Percentiles rank a stretch among this genome's conserved stretches.
Conservation (phyloP, 2,888 invertebrate genomes). For the Megalurothrips usitatus region DNA sequence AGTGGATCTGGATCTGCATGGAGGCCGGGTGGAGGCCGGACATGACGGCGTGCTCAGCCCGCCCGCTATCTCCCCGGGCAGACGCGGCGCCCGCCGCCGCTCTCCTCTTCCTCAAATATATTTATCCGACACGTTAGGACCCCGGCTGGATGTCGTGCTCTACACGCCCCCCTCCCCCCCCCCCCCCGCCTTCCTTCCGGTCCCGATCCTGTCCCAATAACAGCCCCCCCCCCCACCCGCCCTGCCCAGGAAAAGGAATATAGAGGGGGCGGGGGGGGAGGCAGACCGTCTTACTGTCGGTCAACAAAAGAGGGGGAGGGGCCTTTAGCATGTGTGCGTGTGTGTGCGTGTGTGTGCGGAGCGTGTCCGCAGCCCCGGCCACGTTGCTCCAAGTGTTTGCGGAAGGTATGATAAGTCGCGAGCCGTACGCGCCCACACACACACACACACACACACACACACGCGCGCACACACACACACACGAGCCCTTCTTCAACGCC, state of each 20-base stretch:
- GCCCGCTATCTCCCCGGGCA: background rate
- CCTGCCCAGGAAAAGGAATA: background rate
- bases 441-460: background rate
- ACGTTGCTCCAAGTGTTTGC: slow-evolving; percentile 15
- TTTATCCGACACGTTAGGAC: slow-evolving; percentile 2
- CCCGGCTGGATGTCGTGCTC: background rate
- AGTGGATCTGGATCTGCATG: too few relatives aligned
- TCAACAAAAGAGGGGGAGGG: slow-evolving; percentile 6
- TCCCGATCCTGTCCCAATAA: background rate
- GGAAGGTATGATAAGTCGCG: slow-evolving; percentile 16
- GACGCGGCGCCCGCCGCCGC: background rate
- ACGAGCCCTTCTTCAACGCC: background rate
- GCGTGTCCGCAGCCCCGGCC: slow-evolving; percentile 2
- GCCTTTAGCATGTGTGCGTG: background rate
- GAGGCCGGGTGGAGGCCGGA: too few relatives aligned
- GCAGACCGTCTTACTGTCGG: background rate
- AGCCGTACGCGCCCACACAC: background rate
- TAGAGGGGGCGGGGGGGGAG: background rate
- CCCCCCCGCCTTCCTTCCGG: background rate
- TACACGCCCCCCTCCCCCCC: background rate
- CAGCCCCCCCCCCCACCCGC: background rate
- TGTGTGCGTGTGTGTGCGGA: background rate
- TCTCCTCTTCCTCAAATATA: background rate
- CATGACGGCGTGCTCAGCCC: background rate
- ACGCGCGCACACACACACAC: background rate